Base-by-base conservation (phyloP, 1,140 invertebrate genomes). In the Sycobia sp. region DNA sequence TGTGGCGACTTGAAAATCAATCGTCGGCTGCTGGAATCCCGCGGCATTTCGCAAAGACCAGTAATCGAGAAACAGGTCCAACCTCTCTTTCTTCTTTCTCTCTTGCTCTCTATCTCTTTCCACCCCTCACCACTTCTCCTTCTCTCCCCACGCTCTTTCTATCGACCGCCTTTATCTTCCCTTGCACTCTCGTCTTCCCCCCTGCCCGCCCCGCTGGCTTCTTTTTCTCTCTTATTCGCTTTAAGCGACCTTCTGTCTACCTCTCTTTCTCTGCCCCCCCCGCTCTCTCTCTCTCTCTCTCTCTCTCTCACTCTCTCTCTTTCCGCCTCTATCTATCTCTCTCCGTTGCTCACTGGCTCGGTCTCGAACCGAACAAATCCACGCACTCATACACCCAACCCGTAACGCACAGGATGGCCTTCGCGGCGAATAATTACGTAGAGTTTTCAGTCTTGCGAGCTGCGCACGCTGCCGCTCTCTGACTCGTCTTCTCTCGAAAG, bases 341-440 rank as follows among this genome's bases (percentile, higher is more conserved):
- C n/a, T n/a, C 11, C 18, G 22, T 16, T 18, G 32, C 27, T 29
- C 39, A 16, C 25, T 13, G 7, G 23, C 22, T 3, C 38, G 3
- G 39, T 18, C 2, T 3, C 56, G 1, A 14, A 20, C 49, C 11
- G 3, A 34, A 13, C 46, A 16, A 43, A 36, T 22, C 49, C 56
- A 65, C 60, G 62, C 69, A 67, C 49, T 49, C 63, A 63, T 66
- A 62, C 57, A 41, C 51, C 25, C 36, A 22, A 43, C 16, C 65
- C 54, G 67, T 73, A 74, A 76, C 73, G 72, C 73, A 71, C 71
- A 70, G 65, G 71, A 73, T 67, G 73, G 71, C 74, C 71, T 76
- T 76, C 73, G 71, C 66, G 29, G 72, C 73, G 69, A 75, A 75
- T 76, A 76, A 76, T 76, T 76, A 76, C 71, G 70, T 47, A 74